Evolutionary conservation across 2,888 invertebrate genomes (phyloP), one percentile per base, ranked within the genome.

Genomic region (Oligia strigilis): DNA sequence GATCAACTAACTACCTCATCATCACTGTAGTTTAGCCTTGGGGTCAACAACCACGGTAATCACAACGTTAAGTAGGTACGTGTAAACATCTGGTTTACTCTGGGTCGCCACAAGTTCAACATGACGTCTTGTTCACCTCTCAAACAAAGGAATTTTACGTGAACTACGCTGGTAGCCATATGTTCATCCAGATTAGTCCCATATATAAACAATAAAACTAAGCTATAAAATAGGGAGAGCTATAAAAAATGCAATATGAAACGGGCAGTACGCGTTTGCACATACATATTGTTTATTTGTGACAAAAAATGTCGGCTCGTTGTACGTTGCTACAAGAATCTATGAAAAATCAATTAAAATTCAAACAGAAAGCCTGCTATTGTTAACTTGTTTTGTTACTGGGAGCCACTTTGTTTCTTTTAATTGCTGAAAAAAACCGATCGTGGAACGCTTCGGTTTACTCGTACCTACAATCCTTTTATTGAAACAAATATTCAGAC

Each of bases 231-330:
- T 64, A 67, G 82, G 78, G 72, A 52, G 49, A 70, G 69, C 78
- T 72, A 81, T 87, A 81, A 85, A 86, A 84, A 83, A 83, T 87
- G 79, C 87, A 85, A 87, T 83, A 78, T 72, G 70, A 85, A 87
- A 81, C 78, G 73, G 55, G n/a, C 75, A 75, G 67, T 65, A 69
- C 83, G 81, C 86, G 78, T 81, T 80, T 78, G 72, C 79, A 76
- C 75, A 79, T 81, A 85, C 76, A 74, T 78, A 80, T 85, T 83
- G 80, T 85, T 80, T 80, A 77, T 84, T 82, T 87, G 79, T 72
- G 58, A 82, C 82, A 77, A 82, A 83, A 86, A 83, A 77, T 36
- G 55, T 58, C 46, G 36, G 40, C 65, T 80, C 67, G 75, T 74
- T 78, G 75, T 74, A 64, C 66, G 72, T 75, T 65, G 66, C 69